Conservation (phyloP, 2,113 vertebrate species). For the Podiceps cristatus region DNA sequence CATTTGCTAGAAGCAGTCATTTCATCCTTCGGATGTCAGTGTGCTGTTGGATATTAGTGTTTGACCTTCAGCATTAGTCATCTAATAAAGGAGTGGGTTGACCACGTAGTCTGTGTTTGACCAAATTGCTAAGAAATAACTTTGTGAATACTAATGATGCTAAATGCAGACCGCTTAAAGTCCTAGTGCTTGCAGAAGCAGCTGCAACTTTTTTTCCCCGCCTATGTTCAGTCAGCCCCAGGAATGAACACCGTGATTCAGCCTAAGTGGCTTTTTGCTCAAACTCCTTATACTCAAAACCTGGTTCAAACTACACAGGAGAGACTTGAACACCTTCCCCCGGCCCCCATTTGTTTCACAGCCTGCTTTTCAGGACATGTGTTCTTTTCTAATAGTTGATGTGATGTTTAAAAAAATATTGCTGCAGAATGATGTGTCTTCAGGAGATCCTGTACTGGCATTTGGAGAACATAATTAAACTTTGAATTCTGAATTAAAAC, state of each 20-base stretch:
- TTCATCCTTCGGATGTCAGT: not conserved
- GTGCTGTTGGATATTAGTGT: not conserved
- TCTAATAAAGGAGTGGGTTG: not conserved
- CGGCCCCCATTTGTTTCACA: not conserved
- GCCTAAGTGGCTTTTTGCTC: not conserved
- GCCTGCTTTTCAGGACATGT: not conserved
- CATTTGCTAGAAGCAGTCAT: not conserved
- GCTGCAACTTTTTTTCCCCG: not conserved
- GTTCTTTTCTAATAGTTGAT: not conserved
- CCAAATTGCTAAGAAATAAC: not conserved
- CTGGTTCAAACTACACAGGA: not conserved
- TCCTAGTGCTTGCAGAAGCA: not conserved
- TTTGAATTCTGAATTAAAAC: not conserved
- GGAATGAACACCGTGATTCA: not conserved
- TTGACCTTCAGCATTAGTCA: not conserved
- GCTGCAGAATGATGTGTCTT: not conserved
- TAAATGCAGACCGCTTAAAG: not conserved
- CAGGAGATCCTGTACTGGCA: not conserved
- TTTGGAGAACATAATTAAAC: not conserved
- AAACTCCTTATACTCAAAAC: not conserved
- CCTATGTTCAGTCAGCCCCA: not conserved
- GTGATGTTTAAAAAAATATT: not conserved
- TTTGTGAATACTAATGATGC: not conserved
- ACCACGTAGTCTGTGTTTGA: not conserved
- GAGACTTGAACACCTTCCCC: not conserved